Percentiles rank a stretch among this genome's conserved stretches.
These are phyloP conservation scores for Fragum whitleyi DNA, from an alignment of 2,888 invertebrate genomes.

Conservation along the genomic window DNA sequence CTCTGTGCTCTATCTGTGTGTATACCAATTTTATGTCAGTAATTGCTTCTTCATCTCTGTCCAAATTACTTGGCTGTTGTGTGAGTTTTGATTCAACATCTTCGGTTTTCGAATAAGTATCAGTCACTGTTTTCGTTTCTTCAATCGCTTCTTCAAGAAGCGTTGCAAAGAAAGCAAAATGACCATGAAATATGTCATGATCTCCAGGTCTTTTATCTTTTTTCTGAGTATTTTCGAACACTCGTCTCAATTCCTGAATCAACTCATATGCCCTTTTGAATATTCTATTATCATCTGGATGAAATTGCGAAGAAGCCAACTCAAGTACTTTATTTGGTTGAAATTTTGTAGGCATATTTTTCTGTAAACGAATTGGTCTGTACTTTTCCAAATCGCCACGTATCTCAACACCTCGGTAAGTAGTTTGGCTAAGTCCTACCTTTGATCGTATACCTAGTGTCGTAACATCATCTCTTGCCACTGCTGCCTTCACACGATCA, in stretches of 20 bases:
- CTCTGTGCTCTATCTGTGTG: constrained; percentile 49
- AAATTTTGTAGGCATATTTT: constrained; percentile 9
- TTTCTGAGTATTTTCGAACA: no score
- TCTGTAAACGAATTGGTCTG: constrained; percentile 5
- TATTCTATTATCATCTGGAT: background rate
- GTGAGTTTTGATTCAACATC: background rate
- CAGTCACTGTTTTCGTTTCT: background rate
- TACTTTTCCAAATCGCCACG: constrained; percentile 17
- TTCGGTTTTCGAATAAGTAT: background rate
- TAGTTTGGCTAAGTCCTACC: constrained; percentile 1
- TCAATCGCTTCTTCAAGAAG: constrained; percentile 14
- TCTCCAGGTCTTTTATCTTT: constrained; percentile 23
- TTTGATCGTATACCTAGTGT: background rate
- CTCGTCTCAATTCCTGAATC: no score
- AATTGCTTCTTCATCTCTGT: background rate
- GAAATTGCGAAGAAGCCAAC: background rate
- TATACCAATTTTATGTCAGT: constrained; percentile 29
- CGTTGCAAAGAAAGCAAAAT: constrained; percentile 29
- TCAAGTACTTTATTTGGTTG: background rate
- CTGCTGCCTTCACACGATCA: background rate
- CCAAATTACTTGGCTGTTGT: background rate
- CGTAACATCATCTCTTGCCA: background rate
- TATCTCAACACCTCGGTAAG: background rate
- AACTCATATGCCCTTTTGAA: background rate
- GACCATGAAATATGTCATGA: constrained; percentile 19